phyloP scores from a whole-genome alignment of 2,888 invertebrate species.

The Temnothorax rugatulus region DNA sequence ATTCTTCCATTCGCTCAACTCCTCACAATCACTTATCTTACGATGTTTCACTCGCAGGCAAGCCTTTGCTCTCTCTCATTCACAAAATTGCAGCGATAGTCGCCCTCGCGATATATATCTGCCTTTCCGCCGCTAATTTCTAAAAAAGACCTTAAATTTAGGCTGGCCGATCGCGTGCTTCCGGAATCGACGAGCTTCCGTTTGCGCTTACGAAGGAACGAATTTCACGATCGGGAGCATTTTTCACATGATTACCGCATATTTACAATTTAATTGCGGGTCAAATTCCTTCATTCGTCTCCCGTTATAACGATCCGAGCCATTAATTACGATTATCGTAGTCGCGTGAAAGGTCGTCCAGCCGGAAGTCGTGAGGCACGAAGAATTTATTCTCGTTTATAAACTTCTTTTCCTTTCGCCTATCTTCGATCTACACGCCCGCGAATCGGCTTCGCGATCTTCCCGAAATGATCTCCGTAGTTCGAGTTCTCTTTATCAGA shows the following conservation, averaged over 20 bases:
- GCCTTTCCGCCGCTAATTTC: constrained; percentile 81
- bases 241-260: constrained; percentile 54
- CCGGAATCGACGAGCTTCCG: constrained; percentile 79
- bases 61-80: constrained; percentile 56
- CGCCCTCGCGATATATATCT: constrained; percentile 75
- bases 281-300: constrained; percentile 51
- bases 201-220: constrained; percentile 66
- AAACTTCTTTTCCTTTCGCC: constrained; percentile 27
- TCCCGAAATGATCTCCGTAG: constrained; percentile 50
- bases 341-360: constrained; percentile 67
- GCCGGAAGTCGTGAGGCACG: constrained; percentile 63
- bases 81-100: constrained; percentile 73
- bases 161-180: constrained; percentile 80
- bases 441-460: constrained; percentile 51
- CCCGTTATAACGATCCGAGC: constrained; percentile 54
- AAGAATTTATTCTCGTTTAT: constrained; percentile 57
- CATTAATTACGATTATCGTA: constrained; percentile 56
- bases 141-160: constrained; percentile 82
- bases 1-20: constrained; percentile 13
- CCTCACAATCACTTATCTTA: constrained; percentile 6
- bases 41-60: constrained; percentile 53
- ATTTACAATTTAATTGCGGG: constrained; percentile 65
- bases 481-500: constrained; percentile 37
- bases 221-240: constrained; percentile 49
- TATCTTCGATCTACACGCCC: constrained; percentile 60